Evolutionary conservation across 23 tunicate genomes (phyloP), one percentile per base, ranked within the genome.

Genomic region (Trididemnum nubilum): DNA sequence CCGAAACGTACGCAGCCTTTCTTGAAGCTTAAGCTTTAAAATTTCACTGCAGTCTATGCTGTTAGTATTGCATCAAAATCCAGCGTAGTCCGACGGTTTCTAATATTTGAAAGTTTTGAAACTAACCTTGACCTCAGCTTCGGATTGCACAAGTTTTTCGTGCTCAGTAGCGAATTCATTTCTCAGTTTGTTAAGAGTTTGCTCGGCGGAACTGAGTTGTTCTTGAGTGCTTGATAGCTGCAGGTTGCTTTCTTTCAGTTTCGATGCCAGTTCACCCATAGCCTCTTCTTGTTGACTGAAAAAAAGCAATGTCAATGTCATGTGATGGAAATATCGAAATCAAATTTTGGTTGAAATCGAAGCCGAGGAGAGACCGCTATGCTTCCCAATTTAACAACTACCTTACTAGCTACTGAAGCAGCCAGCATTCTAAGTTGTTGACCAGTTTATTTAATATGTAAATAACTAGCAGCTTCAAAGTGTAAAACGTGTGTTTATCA

Each of bases 121-220:
- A n/a, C 67, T 61, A 12, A 85, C 90, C 72, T 85, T 77, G 4
- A 85, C 71, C 2, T 91, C 87, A 24, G 81, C 40, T 51, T 86
- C 81, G 21, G 77, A 26, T 54, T 81, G 70, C 23, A 78, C 50
- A 0, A 38, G 36, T 34, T 86, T 80, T 22, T 72, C 90, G 72
- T 79, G 49, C 36, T 76, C 78, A 24, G 9, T 57, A 1, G 34
- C 40, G 1, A 72, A 40, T 60, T 44, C 64, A 18, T 82, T 81
- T 72, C 80, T 77, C 51, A 65, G 30, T 21, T 70, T 60, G 4
- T 22, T 26, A 1, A 81, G 26, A 1, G 64, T 33, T 19, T 77
- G 81, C 58, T 91, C 77, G 27, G 81, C 51, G 27, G 86, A 30
- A 1, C 22, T 32, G n/a, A 51, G 63, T 52, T 78, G 36, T 34